Conservation (phyloP, 2,113 vertebrate genomes). For the Notechis scutatus region DNA sequence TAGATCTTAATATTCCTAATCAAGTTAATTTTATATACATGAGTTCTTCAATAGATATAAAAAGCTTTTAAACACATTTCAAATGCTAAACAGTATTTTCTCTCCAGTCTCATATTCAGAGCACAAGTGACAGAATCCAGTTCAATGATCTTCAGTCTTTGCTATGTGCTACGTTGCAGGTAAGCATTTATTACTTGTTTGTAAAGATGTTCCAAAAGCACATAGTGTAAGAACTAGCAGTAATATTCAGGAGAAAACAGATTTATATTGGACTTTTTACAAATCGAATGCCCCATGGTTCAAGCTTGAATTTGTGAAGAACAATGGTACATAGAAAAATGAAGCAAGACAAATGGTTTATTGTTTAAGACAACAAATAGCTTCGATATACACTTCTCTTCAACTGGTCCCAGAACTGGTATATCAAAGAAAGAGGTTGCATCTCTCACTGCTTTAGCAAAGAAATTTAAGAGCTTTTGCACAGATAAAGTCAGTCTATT, state of each 20-base stretch:
- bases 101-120: slow-evolving; percentile 94
- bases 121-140: slow-evolving; percentile 96
- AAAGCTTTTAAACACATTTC: neutral
- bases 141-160: slow-evolving; percentile 98
- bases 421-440: neutral
- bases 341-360: neutral
- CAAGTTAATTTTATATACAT: neutral
- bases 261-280: neutral
- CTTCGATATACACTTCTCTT: neutral
- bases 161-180: slow-evolving; percentile 96
- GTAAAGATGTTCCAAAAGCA: neutral
- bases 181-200: slow-evolving; percentile 42
- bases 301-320: neutral
- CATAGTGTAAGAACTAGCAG: neutral
- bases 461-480: neutral
- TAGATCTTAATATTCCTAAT: neutral
- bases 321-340: neutral
- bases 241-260: neutral
- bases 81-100: slow-evolving; percentile 9
- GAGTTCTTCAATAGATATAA: neutral
- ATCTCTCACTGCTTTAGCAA: too few species aligned
- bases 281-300: neutral
- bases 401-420: neutral
- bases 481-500: neutral
- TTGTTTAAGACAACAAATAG: neutral